Base-by-base conservation (phyloP, 1,140 invertebrate genomes). In the Pentalonia nigronervosa region DNA sequence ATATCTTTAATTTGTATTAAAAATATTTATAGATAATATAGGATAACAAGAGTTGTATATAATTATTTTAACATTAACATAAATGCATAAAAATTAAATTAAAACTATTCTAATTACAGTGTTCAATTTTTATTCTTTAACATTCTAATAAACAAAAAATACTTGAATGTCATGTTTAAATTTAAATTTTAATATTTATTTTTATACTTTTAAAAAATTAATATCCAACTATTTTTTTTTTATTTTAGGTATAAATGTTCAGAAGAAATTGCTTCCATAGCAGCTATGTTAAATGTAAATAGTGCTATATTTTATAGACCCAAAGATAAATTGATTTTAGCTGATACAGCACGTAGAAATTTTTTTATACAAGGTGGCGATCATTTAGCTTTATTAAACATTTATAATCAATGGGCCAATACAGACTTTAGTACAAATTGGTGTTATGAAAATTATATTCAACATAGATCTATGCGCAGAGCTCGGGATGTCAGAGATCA, bases 371-470 rank as follows among this genome's bases (percentile, higher is more conserved):
- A 97, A 30, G 97, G 97, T 93, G 99, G 99, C 3, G 99, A 99
- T 96, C 99, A 99, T 96, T 95, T 99, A 21, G 99, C 98, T 30
- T 96, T 99, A 45, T 96, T 99, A 94, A 99, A 99, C 96, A 98
- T 99, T 76, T 99, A 99, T 95, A 99, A 99, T 95, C 98, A 99
- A 94, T 99, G 99, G 98, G 97, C 97, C n/a, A 98, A 98, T 94
- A 97, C 98, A 0, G 98, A 98, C 94, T 99, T 97, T 95, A 99
- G 98, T 53, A 98, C 97, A 0, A 98, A 99, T 95, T 99, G 99
- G 99, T 99, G 99, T 95, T 99, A 98, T 95, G 99, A 99, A 96
- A 99, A 99, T 96, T 99, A 98, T 95, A 98, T 99, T 94, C 99
- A 99, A 95, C 97, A 99, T 95, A 96, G 97, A 67, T 67, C 99